phyloP scores from a whole-genome alignment of 2,113 vertebrate species.

The Scolopax mira region DNA sequence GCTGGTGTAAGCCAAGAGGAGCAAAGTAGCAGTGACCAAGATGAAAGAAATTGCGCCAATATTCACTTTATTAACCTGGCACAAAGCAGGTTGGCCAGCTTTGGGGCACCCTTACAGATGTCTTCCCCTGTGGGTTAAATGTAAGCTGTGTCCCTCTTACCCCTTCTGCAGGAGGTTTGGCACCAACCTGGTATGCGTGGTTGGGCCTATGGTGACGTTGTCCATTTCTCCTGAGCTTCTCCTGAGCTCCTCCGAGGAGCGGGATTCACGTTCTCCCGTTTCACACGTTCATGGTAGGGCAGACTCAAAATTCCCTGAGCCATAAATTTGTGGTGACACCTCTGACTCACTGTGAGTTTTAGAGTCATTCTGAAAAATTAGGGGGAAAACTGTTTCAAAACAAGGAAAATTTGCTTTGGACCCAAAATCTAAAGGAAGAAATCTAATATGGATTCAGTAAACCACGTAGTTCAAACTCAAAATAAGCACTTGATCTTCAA shows the following conservation, averaged over 20 bases:
- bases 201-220: not conserved
- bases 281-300: not conserved
- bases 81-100: not conserved
- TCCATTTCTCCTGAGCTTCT: not conserved
- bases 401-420: not conserved
- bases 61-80: not conserved
- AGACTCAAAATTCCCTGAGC: not conserved
- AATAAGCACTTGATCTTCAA: not conserved
- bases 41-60: not conserved
- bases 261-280: not conserved
- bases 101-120: not conserved
- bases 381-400: not conserved
- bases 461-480: not conserved
- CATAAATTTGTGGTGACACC: not conserved
- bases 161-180: not conserved
- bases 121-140: not conserved
- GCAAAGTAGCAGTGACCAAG: not conserved
- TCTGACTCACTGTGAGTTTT: not conserved
- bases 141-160: not conserved
- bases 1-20: not conserved
- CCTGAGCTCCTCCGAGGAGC: too few species aligned
- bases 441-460: not conserved
- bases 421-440: not conserved
- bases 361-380: not conserved
- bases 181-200: fast-evolving